phyloP scores from a whole-genome alignment of 2,888 invertebrate genomes.

The Drosophila demipolita region DNA sequence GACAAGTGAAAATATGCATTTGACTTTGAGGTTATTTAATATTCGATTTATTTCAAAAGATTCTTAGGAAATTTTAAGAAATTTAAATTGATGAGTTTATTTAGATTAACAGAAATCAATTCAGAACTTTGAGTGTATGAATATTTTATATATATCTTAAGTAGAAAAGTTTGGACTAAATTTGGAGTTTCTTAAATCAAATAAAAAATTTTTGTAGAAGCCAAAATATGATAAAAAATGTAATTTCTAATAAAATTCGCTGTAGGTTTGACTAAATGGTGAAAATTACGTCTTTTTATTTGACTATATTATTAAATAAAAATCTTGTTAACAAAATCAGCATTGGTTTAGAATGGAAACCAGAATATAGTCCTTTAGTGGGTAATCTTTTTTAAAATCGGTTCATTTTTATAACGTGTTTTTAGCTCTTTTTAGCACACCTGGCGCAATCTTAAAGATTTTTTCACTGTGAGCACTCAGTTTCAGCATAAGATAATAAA shows the following conservation, averaged over 20 bases:
- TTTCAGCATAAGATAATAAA: conserved; percentile 8
- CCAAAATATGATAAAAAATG: background rate
- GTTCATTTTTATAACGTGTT: background rate
- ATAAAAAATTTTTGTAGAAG: too few relatives aligned
- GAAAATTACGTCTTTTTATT: too few relatives aligned
- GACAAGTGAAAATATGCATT: background rate
- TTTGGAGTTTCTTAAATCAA: background rate
- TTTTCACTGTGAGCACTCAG: background rate
- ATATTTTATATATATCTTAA: background rate
- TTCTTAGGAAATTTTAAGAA: too few relatives aligned
- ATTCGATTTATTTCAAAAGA: too few relatives aligned
- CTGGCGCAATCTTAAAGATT: background rate
- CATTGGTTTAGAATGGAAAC: rapidly evolving
- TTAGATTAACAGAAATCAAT: too few relatives aligned
- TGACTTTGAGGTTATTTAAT: background rate
- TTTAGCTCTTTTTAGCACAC: background rate
- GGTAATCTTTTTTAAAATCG: background rate
- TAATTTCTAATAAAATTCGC: too few relatives aligned
- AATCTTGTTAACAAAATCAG: background rate
- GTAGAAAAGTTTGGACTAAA: background rate
- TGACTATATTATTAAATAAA: background rate
- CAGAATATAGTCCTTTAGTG: too few relatives aligned
- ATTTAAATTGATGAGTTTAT: too few relatives aligned
- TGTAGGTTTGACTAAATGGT: background rate
- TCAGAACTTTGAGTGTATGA: too few relatives aligned